Percentiles rank a stretch among this genome's conserved stretches.
Evolutionary conservation across 2,888 invertebrate genomes (phyloP).

Genomic region (Ptilodon capucinus): DNA sequence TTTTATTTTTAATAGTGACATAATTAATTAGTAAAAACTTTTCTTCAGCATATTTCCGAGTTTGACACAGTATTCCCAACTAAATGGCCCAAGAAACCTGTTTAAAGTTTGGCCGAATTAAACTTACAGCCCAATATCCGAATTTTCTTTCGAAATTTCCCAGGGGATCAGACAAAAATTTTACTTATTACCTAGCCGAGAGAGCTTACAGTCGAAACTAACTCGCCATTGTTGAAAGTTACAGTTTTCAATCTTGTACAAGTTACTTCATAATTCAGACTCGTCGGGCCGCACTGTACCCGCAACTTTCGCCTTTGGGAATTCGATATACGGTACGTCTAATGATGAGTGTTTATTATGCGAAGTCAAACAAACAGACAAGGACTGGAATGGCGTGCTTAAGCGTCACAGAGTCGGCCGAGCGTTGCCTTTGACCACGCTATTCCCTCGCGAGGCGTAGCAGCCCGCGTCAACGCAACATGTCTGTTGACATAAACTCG

Average conservation of each 20-base stretch:
- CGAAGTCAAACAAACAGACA: constrained; percentile 29
- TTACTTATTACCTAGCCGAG: constrained; percentile 43
- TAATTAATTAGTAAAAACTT: too few relatives aligned
- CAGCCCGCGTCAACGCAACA: constrained; percentile 2
- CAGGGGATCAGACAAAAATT: constrained; percentile 52
- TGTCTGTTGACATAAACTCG: constrained; percentile 11
- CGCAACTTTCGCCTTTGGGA: constrained; percentile 46
- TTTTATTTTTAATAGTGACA: too few relatives aligned
- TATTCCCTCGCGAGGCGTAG: constrained; percentile 38
- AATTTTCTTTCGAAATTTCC: constrained; percentile 54
- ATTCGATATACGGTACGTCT: constrained; percentile 41
- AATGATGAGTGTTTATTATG: constrained; percentile 29
- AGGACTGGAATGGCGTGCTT: constrained; percentile 10
- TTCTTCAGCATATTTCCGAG: too few relatives aligned
- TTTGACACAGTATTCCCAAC: not conserved
- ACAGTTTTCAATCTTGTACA: constrained; percentile 67
- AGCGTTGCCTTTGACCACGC: constrained; percentile 38
- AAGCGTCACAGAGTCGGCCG: constrained; percentile 11
- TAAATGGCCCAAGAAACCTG: not conserved
- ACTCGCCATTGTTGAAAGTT: constrained; percentile 49
- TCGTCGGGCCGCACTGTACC: constrained; percentile 46
- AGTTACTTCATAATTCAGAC: constrained; percentile 67
- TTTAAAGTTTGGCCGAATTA: constrained; percentile 9
- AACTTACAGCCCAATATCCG: constrained; percentile 21
- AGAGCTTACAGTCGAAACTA: constrained; percentile 41